Percentiles rank a stretch among this genome's conserved stretches.
Evolutionary conservation across 2,888 invertebrate genomes (phyloP).

Genomic region (Julus scandinavius): DNA sequence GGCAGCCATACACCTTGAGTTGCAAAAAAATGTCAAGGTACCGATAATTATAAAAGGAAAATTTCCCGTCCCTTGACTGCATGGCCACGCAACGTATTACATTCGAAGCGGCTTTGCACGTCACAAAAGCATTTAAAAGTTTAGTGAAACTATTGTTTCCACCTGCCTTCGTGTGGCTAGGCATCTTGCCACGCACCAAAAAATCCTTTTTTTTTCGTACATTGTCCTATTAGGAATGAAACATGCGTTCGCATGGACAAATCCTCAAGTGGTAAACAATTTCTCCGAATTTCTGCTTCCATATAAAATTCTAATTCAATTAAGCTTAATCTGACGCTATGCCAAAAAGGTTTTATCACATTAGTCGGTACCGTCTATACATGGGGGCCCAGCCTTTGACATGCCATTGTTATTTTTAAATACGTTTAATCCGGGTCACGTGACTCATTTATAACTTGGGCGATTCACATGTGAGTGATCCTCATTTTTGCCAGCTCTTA

Average conservation of each 20-base stretch:
- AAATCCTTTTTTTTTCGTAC: background rate
- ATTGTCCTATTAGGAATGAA: background rate
- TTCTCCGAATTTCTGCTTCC: background rate
- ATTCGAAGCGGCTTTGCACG: background rate
- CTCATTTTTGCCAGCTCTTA: background rate
- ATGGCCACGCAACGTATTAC: background rate
- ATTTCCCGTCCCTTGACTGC: background rate
- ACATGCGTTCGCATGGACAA: background rate
- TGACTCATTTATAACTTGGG: slow-evolving; percentile 7
- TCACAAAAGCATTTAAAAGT: background rate
- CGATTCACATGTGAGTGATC: background rate
- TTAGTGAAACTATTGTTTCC: background rate
- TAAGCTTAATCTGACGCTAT: background rate
- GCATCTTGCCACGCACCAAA: background rate
- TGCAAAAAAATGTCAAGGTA: background rate
- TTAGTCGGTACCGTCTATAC: background rate
- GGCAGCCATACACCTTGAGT: no score
- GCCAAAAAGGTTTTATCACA: background rate
- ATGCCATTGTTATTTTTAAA: slow-evolving; percentile 23
- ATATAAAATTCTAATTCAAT: background rate
- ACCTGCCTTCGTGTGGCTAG: background rate
- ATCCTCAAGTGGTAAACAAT: background rate
- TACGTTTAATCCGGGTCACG: slow-evolving; percentile 33
- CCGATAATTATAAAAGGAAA: background rate
- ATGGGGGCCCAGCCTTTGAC: background rate